phyloP scores from a whole-genome alignment of 2,113 vertebrate genomes.

The Enhydra lutris region DNA sequence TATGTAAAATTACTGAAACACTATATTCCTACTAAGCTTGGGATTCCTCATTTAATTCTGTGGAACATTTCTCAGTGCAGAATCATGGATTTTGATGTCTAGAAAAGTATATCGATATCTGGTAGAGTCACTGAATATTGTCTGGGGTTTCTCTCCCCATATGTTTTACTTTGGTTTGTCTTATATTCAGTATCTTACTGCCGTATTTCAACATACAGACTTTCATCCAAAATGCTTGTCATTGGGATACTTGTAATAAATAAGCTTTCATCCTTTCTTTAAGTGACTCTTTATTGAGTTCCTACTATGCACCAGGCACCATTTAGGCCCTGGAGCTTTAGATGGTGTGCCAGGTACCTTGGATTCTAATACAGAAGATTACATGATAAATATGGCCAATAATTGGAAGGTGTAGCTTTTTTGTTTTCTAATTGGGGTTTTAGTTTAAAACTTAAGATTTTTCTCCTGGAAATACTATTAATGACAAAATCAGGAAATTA shows the following conservation, averaged over 20 bases:
- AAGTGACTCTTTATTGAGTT: background rate
- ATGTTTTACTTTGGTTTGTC: background rate
- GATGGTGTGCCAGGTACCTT: background rate
- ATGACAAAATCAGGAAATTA: slow-evolving; percentile 3
- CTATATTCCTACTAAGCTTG: background rate
- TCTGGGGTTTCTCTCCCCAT: background rate
- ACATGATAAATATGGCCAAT: background rate
- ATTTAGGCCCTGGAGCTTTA: background rate
- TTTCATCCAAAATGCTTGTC: background rate
- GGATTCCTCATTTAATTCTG: background rate
- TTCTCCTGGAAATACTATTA: background rate
- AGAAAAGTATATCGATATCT: background rate
- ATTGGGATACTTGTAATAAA: background rate
- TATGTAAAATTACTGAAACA: slow-evolving; percentile 2
- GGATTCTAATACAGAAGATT: background rate
- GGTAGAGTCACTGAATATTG: background rate
- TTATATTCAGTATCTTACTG: background rate
- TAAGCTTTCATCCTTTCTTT: background rate
- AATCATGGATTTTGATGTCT: background rate
- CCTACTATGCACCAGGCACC: background rate
- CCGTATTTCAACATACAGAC: background rate
- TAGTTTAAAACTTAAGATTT: background rate
- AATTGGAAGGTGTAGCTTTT: background rate
- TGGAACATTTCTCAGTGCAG: background rate
- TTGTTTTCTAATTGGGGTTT: background rate